phyloP scores from a whole-genome alignment of 2,888 invertebrate genomes.

The Iselma pallidipennis region DNA sequence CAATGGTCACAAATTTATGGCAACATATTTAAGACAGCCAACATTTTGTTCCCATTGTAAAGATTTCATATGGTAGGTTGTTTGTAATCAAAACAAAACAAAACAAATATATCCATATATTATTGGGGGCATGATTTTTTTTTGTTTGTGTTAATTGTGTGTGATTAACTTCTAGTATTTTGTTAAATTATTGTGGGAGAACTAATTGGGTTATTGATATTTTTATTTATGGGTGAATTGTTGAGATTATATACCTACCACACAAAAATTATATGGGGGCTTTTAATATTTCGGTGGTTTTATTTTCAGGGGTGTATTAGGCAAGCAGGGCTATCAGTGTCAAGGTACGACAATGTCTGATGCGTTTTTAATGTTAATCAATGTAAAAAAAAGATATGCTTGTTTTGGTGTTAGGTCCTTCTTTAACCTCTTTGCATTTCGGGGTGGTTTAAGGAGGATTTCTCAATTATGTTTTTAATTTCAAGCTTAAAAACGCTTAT shows the following conservation, averaged over 20 bases:
- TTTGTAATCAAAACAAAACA: too few relatives aligned
- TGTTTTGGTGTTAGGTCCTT: slow-evolving; percentile 20
- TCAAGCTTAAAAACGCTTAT: slow-evolving; percentile 12
- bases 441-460: too few relatives aligned
- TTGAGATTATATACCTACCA: too few relatives aligned
- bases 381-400: slow-evolving; percentile 31
- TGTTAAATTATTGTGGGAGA: slow-evolving; percentile 10
- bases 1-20: slow-evolving; percentile 99
- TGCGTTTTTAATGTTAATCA: slow-evolving; percentile 22
- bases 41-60: slow-evolving; percentile 99
- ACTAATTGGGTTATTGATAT: too few relatives aligned
- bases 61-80: slow-evolving; percentile 98
- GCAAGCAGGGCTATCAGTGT: slow-evolving; percentile 97
- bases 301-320: slow-evolving; percentile 89
- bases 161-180: not conserved
- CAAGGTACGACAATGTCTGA: slow-evolving; percentile 70
- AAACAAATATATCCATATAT: too few relatives aligned
- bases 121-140: too few relatives aligned
- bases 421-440: not conserved
- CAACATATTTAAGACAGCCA: slow-evolving; percentile 96
- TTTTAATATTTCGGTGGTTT: slow-evolving; percentile 53
- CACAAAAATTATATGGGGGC: too few relatives aligned
- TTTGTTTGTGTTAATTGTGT: not conserved
- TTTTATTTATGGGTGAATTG: too few relatives aligned
- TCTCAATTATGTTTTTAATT: too few relatives aligned